Evolutionary conservation across 2,113 vertebrate species (phyloP), one percentile per base, ranked within the genome.

Genomic region (Brachionichthys hirsutus): DNA sequence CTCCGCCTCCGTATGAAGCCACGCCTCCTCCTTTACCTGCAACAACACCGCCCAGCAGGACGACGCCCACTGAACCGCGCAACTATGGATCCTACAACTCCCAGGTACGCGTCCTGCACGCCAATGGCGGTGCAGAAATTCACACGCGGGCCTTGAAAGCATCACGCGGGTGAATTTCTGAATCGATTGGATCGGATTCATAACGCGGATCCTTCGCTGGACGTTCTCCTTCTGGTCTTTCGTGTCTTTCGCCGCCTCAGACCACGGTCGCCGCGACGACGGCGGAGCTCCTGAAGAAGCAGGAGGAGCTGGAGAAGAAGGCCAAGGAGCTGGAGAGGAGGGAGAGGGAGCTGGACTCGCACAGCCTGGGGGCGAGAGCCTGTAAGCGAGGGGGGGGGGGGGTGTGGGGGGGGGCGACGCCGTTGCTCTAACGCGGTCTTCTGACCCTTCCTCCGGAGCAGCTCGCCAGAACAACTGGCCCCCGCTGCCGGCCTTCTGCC

Each of bases 381-480:
- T 52, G 95, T 96, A 85, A 89, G 86, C 24, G 1, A 30, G n/a
- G n/a, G n/a, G 75, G 19, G 6, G 6, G 20, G 20, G 44, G 12
- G 14, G 14, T 22, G 20, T 7, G 13, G 18, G 48, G 11, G 14
- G 12, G 4, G 38, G 51, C 51, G 19, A 38, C 12, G 6, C 30
- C 10, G 17, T 20, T 40, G 20, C 12, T 4, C 2, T 42, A 9
- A 19, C 8, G 13, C 45, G 40, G 59, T 20, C 10, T 12, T 13
- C 13, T 4, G 6, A 12, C 4, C 6, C 42, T 8, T 54, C 24
- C 9, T 52, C 51, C 19, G 46, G 44, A 42, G 17, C 73, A 98
- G 96, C 87, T 12, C 89, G 91, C 59, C 93, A 87, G 78, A 96
- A 99, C 84, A 98, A 99, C 54, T 99, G 95, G 96, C 97, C 96